Evolutionary conservation across 2,888 invertebrate species (phyloP).

Genomic region (Incurvaria masculella): DNA sequence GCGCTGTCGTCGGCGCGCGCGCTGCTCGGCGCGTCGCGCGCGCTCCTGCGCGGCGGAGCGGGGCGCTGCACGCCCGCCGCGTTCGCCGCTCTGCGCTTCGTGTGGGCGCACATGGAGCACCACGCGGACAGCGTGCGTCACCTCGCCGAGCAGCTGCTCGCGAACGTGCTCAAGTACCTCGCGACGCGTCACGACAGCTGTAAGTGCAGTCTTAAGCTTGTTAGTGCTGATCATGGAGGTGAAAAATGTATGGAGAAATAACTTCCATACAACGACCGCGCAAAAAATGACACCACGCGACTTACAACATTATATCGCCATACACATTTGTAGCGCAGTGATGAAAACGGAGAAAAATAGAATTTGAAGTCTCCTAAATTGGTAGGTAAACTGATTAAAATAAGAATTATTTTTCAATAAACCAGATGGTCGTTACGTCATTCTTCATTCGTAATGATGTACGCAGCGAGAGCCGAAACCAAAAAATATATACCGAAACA

Average conservation of each 20-base stretch:
- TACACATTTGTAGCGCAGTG: no score
- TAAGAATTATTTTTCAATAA: conserved; percentile 15
- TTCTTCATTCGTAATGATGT: no score
- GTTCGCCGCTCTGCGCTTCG: conserved; percentile 35
- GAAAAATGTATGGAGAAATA: no score
- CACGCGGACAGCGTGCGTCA: conserved; percentile 64
- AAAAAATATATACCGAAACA: no score
- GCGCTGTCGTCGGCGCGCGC: conserved; percentile 31
- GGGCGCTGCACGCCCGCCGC: conserved; percentile 21
- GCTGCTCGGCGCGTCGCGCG: conserved; percentile 28
- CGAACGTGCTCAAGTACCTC: conserved; percentile 27
- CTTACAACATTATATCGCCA: no score
- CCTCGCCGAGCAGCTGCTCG: conserved; percentile 48
- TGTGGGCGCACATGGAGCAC: conserved; percentile 61
- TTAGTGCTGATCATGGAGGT: conserved; percentile 18
- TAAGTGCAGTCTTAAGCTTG: conserved; percentile 16
- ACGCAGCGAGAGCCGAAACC: no score
- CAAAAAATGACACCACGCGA: no score
- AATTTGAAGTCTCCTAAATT: no score
- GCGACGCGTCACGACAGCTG: conserved; percentile 26
- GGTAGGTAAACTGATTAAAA: no score
- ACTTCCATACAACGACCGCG: no score
- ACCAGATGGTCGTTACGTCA: no score
- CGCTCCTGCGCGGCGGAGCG: conserved; percentile 14
- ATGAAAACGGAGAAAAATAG: no score